phyloP scores from a whole-genome alignment of 2,113 vertebrate genomes.

The Spizaetus ornatus region DNA sequence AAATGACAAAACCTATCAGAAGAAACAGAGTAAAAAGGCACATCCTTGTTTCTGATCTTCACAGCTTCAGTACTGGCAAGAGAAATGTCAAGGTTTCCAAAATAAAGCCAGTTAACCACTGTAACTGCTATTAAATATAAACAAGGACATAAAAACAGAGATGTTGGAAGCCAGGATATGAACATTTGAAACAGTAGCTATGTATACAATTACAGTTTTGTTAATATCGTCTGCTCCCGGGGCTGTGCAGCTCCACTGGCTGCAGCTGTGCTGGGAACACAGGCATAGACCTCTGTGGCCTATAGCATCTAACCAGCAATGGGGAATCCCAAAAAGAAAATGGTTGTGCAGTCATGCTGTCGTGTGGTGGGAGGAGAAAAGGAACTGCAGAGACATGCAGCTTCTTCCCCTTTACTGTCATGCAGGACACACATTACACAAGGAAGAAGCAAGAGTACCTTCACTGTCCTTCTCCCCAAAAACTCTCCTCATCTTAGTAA shows the following conservation, averaged over 20 bases:
- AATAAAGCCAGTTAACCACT: constrained; percentile 24
- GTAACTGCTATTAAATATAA: constrained; percentile 34
- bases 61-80: neutral
- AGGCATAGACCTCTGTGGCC: neutral
- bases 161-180: neutral
- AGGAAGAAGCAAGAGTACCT: neutral
- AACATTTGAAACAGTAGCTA: constrained; percentile 5
- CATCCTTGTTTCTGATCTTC: constrained; percentile 32
- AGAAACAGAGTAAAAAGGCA: constrained; percentile 30
- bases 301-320: neutral
- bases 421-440: neutral
- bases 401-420: neutral
- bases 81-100: constrained; percentile 17
- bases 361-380: neutral
- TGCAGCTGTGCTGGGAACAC: neutral
- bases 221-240: neutral
- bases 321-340: neutral
- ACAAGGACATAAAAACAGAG: constrained; percentile 11
- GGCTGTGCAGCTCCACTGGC: neutral
- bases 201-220: neutral
- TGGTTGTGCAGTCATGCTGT: neutral
- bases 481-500: neutral
- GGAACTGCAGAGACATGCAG: neutral
- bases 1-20: constrained; percentile 54
- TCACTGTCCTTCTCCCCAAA: neutral